A percentile compares a stretch with the other conserved stretches of the same genome.
Conservation (phyloP, 1,140 invertebrate genomes). For the Platyscapa corneri region DNA sequence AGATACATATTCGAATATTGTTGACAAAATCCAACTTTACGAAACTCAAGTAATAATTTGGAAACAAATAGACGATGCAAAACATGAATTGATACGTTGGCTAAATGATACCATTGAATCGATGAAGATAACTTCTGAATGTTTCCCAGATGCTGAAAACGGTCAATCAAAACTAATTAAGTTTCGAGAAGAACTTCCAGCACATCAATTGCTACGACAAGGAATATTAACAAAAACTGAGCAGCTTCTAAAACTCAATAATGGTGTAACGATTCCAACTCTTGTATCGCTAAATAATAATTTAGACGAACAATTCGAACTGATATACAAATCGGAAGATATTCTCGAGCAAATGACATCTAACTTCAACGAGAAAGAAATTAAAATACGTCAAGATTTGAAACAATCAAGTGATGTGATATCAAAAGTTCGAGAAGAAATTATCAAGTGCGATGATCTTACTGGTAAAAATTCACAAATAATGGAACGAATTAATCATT, state of each 20-base stretch:
- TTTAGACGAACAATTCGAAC: constrained; percentile 85
- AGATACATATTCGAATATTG: constrained; percentile 80
- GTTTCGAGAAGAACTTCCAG: constrained; percentile 90
- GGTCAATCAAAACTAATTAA: constrained; percentile 85
- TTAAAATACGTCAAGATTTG: constrained; percentile 80
- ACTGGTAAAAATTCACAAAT: constrained; percentile 91
- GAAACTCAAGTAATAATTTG: constrained; percentile 93
- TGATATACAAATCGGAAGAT: constrained; percentile 82
- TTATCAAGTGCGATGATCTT: constrained; percentile 93
- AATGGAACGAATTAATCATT: constrained; percentile 83
- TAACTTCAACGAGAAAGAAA: constrained; percentile 83
- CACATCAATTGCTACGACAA: constrained; percentile 83
- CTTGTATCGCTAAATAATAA: constrained; percentile 81
- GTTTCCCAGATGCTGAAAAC: constrained; percentile 86
- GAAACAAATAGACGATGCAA: constrained; percentile 92
- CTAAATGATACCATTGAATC: constrained; percentile 85
- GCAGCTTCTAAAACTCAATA: constrained; percentile 87
- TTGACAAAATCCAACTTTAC: constrained; percentile 83
- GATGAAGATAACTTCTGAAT: constrained; percentile 83
- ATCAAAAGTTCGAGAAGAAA: constrained; percentile 85
- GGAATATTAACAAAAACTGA: constrained; percentile 86
- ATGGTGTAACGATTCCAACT: constrained; percentile 81
- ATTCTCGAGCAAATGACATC: constrained; percentile 84
- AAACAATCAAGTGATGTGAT: constrained; percentile 82
- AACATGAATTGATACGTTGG: constrained; percentile 89